Base-by-base conservation (phyloP, 2,113 vertebrate genomes). In the Notothenia coriiceps region DNA sequence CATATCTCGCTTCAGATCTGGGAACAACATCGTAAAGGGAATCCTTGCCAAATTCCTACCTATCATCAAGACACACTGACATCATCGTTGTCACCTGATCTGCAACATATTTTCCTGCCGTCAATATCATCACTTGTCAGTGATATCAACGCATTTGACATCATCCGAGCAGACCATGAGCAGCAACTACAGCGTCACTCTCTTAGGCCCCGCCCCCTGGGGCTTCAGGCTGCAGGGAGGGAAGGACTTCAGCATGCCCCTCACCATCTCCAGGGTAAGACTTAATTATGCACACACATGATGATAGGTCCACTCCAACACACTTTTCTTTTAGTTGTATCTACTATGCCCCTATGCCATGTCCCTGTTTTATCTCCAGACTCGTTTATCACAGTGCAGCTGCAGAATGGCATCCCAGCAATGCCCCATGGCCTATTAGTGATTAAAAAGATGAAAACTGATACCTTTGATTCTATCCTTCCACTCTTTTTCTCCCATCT, bases 221-320 rank as follows among this genome's bases (percentile, higher is more conserved):
- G 98, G 98, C 72, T 99, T 99, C 94, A 96, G 97, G 68, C 97
- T 99, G 87, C 97, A 98, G 90, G 98, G 98, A 44, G 98, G 98
- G 76, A 99, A 99, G 91, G 98, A 99, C 94, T 99, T 99, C 95
- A 99, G 97, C 93, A 96, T 98, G 96, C 97, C 97, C 64, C 95
- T 99, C 84, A 96, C 97, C 60, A 98, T 99, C 89, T 99, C 98
- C 77, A 96, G 96, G 94, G 97, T 99, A 96, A 97, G 96, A 9
- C 74, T 77, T 6, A 67, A 73, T 25, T 49, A 51, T 43, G 22
- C 29, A 22, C 65, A 71, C 17, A 61, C 9, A 61, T 80, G 72
- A 11, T 64, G 10, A 70, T 62, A 49, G 14, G 3, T 62, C 70
- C 3, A 13, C 22, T 74, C 35, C 18, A 43, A 46, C 59, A 60